Percentiles rank a stretch among this genome's conserved stretches.
phyloP scores from a whole-genome alignment of 1,140 invertebrate species.

The Zaprionus ornatus region DNA sequence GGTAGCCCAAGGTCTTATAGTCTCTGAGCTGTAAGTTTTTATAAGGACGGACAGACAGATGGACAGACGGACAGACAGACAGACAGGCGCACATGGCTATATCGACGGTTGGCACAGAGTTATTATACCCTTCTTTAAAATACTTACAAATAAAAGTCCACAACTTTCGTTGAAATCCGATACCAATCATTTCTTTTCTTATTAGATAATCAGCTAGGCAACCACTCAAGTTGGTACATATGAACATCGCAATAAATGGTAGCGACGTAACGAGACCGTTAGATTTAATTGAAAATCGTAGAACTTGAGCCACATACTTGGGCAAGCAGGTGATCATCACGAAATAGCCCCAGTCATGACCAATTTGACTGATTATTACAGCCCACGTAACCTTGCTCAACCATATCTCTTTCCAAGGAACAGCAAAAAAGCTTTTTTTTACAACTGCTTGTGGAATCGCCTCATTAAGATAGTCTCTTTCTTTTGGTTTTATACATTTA shows the following conservation, averaged over 20 bases:
- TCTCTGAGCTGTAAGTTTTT: too few species aligned
- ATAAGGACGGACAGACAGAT: too few species aligned
- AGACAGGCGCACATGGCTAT: too few species aligned
- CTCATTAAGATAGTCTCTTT: constrained; percentile 87
- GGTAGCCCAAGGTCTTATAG: too few species aligned
- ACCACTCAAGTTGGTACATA: constrained; percentile 44
- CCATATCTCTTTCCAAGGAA: constrained; percentile 86
- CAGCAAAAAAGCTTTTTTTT: constrained; percentile 39
- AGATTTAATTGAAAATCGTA: constrained; percentile 37
- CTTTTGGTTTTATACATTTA: constrained; percentile 88
- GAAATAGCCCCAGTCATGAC: constrained; percentile 94
- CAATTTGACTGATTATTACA: constrained; percentile 86
- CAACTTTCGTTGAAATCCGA: constrained; percentile 33
- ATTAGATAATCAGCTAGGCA: constrained; percentile 51
- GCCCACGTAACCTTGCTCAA: constrained; percentile 86
- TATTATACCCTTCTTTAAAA: too few species aligned
- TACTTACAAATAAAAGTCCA: constrained; percentile 48
- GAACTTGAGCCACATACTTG: constrained; percentile 61
- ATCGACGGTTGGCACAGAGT: too few species aligned
- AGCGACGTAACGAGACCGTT: constrained; percentile 60
- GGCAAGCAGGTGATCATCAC: constrained; percentile 95
- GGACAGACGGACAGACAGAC: too few species aligned
- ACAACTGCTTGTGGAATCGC: constrained; percentile 36
- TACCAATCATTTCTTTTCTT: not conserved
- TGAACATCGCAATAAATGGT: constrained; percentile 61